Conservation (phyloP, 2,888 invertebrate genomes). For the Limnephilus marmoratus region DNA sequence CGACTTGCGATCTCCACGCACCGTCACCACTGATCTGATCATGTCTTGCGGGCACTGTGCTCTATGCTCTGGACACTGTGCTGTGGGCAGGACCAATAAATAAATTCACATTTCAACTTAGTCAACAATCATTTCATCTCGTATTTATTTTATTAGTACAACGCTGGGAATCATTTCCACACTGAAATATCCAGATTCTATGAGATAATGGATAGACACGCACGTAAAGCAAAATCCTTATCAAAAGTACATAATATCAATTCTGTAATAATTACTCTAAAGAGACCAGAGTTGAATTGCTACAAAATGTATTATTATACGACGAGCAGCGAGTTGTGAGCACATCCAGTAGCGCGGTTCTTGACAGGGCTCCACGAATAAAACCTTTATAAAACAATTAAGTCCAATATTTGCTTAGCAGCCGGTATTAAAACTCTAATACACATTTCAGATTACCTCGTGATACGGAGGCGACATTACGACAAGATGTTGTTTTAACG, state of each 20-base stretch:
- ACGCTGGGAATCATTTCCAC: neutral
- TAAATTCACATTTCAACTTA: neutral
- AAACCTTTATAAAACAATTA: conserved; percentile 27
- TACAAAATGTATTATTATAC: no score
- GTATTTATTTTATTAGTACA: neutral
- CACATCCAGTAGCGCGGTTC: conserved; percentile 54
- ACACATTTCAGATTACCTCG: conserved; percentile 59
- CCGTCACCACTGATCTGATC: neutral
- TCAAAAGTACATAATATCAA: neutral
- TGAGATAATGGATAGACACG: neutral
- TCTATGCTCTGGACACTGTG: neutral
- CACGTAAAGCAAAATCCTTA: neutral
- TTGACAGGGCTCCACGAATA: conserved; percentile 45
- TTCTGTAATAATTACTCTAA: neutral
- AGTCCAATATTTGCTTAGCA: conserved; percentile 54
- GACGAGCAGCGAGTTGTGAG: neutral
- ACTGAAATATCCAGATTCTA: neutral
- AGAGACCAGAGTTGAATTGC: neutral
- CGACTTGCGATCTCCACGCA: conserved; percentile 23
- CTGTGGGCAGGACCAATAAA: conserved; percentile 36
- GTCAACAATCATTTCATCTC: neutral
- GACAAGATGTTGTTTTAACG: conserved; percentile 54
- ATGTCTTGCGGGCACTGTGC: neutral
- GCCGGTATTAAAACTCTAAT: conserved; percentile 43
- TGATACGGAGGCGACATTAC: conserved; percentile 61